Evolutionary conservation across 2,888 invertebrate genomes (phyloP), one percentile per base, ranked within the genome.

Genomic region (Andrena hattorfiana): DNA sequence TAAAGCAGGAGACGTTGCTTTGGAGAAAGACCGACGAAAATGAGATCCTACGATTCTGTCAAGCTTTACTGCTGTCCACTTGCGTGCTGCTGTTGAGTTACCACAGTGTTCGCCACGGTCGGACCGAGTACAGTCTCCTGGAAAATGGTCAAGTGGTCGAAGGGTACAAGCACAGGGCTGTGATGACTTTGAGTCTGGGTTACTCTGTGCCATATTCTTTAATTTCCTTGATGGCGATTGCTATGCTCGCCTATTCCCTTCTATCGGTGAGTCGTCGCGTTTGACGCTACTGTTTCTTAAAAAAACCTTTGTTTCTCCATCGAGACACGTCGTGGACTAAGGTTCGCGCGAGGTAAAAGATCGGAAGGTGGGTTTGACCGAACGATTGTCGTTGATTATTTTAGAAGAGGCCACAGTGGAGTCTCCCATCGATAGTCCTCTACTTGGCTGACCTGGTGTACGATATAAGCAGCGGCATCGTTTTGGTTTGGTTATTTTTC

Each of bases 161-260:
- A 60, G 91, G 91, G 32, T 88, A 89, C 28, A 81, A 84, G 20
- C 81, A 86, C 70, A 87, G 87, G 28, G 85, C 90, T 28, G 87
- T 92, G 8, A 79, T 91, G 8, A 90, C 88, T 0, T 78, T 92
- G 32, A 90, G 84, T 67, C 77, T 91, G 4, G 92, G 92, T 32
- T 91, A 92, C 67, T 89, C 92, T 3, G 20, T 85, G 6, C 76
- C 81, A 13, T 88, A 90, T 74, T 87, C 92, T 6, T 32, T 89
- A 42, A 8, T 90, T 28, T 89, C 86, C 1, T 78, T 85, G 0
- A 4, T 89, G n/a, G 81, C 87, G 0, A 85, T 85, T 42, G 77
- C 80, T 49, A 90, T 91, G 92, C 87, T 92, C 0, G 78, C 90
- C 6, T 91, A 89, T 83, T 92, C 92, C 10, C 74, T 92, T 26